Evolutionary conservation across 2,888 invertebrate genomes (phyloP), one percentile per base, ranked within the genome.

Genomic region (Beris morrisii): DNA sequence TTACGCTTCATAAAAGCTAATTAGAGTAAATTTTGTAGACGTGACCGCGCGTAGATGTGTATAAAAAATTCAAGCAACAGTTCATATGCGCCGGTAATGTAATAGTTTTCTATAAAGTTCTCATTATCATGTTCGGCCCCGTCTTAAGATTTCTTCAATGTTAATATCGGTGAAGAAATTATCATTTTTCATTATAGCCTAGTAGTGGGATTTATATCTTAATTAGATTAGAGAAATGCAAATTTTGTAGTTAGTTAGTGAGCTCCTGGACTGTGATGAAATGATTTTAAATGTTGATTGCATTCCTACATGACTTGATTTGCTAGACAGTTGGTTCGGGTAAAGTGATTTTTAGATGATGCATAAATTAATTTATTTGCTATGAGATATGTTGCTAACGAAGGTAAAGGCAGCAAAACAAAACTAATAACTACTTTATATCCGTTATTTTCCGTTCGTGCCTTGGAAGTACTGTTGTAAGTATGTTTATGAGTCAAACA

Each of bases 1-100:
- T 61, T 61, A 61, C 61, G 61, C 61, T 50, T 52, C 61, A 61
- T 61, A 61, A 61, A 61, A 61, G 50, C 52, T 61, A 61, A 61
- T 61, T 61, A 61, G 61, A 52, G 61, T 38, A 50, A 44, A 50
- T 32, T 6, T 43, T 61, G 50, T 52, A 61, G 61, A 50, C 50
- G 50, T 43, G 32, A 59, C 59, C 50, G 48, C 59, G 46, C 22
- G 59, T 32, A 50, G 50, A 59, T 48, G 22, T 12, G n/a, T 4
- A 12, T 6, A 15, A 31, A 52, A 28, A 28, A 30, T 30, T 9
- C 9, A 53, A 53, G 48, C 7, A n/a, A 48, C 12, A 13, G 5
- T 12, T 6, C 15, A 48, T n/a, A 48, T 48, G n/a, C 5, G 6
- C 5, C 1, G 13, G 5, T 31, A 5, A 15, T 12, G 9, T 54